Conservation (phyloP, 2,888 invertebrate species). For the Bruchidius siliquastri region DNA sequence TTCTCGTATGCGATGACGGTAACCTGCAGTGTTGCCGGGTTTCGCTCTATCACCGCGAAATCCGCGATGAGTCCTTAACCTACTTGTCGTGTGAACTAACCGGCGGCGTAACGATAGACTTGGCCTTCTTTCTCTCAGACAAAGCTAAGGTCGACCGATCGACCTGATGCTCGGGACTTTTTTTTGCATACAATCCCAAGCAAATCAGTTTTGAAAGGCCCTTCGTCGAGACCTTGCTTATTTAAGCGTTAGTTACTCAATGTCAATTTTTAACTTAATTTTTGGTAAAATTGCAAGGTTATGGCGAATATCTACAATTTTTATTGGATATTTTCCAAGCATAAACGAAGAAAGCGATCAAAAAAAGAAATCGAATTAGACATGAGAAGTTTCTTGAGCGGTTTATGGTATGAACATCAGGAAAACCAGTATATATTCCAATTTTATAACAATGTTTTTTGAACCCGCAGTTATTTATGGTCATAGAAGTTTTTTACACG, state of each 20-base stretch:
- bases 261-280: neutral
- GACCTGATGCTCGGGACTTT: neutral
- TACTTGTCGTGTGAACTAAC: constrained; percentile 45
- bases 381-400: too few species aligned
- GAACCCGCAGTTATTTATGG: too few species aligned
- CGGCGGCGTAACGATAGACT: constrained; percentile 43
- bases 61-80: constrained; percentile 46
- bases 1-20: neutral
- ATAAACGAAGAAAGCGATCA: too few species aligned
- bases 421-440: too few species aligned
- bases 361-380: too few species aligned
- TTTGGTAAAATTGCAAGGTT: neutral
- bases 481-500: too few species aligned
- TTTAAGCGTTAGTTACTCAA: neutral
- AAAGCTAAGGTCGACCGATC: neutral
- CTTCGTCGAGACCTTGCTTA: neutral
- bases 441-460: too few species aligned
- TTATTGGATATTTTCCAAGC: too few species aligned
- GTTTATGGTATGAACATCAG: too few species aligned
- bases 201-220: neutral
- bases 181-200: neutral
- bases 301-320: too few species aligned
- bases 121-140: constrained; percentile 40
- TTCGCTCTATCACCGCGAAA: constrained; percentile 15
- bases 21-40: neutral